phyloP scores from a whole-genome alignment of 2,888 invertebrate genomes.

The Limenitis camilla region DNA sequence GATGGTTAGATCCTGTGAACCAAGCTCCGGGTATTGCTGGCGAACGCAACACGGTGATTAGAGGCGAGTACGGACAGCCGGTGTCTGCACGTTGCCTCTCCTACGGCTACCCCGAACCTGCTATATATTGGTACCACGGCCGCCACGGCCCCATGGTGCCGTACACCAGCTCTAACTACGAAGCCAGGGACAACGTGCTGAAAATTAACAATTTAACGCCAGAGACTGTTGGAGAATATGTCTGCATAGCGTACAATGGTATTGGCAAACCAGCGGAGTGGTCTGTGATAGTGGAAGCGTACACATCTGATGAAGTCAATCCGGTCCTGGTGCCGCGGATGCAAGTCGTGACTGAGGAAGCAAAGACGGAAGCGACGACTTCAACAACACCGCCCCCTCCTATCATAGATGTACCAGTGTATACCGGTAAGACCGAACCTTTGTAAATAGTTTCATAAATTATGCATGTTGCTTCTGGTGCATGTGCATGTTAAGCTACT shows the following conservation, averaged over 20 bases:
- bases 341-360: conserved; percentile 21
- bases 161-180: conserved; percentile 78
- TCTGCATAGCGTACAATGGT: conserved; percentile 92
- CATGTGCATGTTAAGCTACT: no score
- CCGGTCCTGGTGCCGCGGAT: conserved; percentile 36
- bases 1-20: conserved; percentile 73
- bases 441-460: background rate
- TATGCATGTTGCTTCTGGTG: no score
- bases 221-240: conserved; percentile 87
- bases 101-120: conserved; percentile 85
- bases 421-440: conserved; percentile 49
- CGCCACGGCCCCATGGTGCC: conserved; percentile 82
- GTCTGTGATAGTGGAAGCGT: conserved; percentile 81
- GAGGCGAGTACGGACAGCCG: conserved; percentile 82
- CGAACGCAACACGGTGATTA: conserved; percentile 76
- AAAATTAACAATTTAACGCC: conserved; percentile 81
- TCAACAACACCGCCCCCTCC: conserved; percentile 29
- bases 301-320: conserved; percentile 74
- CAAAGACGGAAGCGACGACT: conserved; percentile 26
- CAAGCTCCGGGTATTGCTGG: conserved; percentile 79
- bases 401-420: conserved; percentile 36
- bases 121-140: conserved; percentile 90
- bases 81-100: conserved; percentile 85
- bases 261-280: conserved; percentile 84
- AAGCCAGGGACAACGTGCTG: conserved; percentile 84